Conservation (phyloP, 2,113 vertebrate species). For the Holacanthus passer region DNA sequence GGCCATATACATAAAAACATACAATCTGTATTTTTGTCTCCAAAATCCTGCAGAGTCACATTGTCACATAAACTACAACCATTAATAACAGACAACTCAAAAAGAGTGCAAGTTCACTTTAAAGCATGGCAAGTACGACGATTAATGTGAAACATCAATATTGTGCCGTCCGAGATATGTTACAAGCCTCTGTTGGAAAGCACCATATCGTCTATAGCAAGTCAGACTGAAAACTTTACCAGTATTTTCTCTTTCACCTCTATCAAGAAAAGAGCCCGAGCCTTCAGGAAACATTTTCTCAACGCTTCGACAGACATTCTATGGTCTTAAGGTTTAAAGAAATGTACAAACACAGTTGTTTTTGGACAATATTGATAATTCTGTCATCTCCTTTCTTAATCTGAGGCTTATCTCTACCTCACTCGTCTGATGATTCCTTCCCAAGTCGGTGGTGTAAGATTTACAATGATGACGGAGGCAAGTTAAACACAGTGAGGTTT, state of each 20-base stretch:
- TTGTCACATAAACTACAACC: constrained; percentile 56
- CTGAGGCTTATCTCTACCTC: background rate
- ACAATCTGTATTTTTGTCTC: constrained; percentile 46
- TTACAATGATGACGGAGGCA: constrained; percentile 32
- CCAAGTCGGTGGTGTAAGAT: background rate
- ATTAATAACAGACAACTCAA: constrained; percentile 37
- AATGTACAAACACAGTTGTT: constrained; percentile 60
- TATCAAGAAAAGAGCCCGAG: constrained; percentile 22
- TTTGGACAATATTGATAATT: constrained; percentile 31
- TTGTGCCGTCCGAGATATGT: constrained; percentile 42
- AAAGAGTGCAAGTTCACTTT: constrained; percentile 67
- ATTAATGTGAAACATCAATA: constrained; percentile 45
- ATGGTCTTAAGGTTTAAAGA: constrained; percentile 60
- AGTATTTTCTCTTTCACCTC: constrained; percentile 13
- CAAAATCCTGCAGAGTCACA: constrained; percentile 36
- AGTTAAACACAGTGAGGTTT: constrained; percentile 64
- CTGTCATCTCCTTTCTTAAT: constrained; percentile 15
- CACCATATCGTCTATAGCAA: constrained; percentile 10
- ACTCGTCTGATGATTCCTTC: constrained; percentile 6
- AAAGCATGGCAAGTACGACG: constrained; percentile 69
- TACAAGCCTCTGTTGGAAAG: constrained; percentile 35
- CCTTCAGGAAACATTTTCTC: constrained; percentile 37
- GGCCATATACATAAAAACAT: constrained; percentile 62
- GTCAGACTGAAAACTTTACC: constrained; percentile 26
- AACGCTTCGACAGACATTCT: constrained; percentile 65